Evolutionary conservation across 2,888 invertebrate species (phyloP).

Genomic region (Cepaea hortensis): DNA sequence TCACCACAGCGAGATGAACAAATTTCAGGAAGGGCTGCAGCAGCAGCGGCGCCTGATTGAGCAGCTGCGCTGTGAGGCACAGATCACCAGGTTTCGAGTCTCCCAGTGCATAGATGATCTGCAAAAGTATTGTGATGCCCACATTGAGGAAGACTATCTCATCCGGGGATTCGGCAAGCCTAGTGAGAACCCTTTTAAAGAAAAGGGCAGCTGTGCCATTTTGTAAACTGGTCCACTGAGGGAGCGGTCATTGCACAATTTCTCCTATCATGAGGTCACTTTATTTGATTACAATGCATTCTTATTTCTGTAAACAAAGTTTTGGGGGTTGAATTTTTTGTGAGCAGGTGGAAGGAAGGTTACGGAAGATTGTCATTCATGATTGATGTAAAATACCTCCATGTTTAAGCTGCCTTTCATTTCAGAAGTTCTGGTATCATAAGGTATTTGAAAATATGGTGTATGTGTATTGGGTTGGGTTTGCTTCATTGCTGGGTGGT

Average conservation of each 20-base stretch:
- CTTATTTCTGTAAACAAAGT: too few relatives aligned
- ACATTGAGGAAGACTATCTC: conserved; percentile 93
- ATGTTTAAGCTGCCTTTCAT: too few relatives aligned
- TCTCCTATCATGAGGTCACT: neutral
- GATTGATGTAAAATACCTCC: too few relatives aligned
- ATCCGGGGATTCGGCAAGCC: conserved; percentile 95
- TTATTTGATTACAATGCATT: neutral
- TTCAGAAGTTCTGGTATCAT: too few relatives aligned
- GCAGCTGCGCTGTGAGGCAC: conserved; percentile 93
- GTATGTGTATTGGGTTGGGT: too few relatives aligned
- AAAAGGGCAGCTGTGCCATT: conserved; percentile 71
- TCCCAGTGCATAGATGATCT: conserved; percentile 95
- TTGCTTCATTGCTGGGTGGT: too few relatives aligned
- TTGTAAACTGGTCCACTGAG: conserved; percentile 56
- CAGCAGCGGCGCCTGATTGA: conserved; percentile 95
- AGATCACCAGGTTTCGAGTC: conserved; percentile 89
- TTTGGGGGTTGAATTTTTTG: too few relatives aligned
- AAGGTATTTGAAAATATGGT: too few relatives aligned
- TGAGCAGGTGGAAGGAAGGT: too few relatives aligned
- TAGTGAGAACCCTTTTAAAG: conserved; percentile 89
- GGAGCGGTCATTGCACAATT: neutral
- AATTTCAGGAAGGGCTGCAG: conserved; percentile 81
- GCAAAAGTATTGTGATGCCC: conserved; percentile 80
- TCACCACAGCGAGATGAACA: conserved; percentile 66
- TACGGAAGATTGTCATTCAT: too few relatives aligned